Evolutionary conservation across 1,140 invertebrate species (phyloP).

Genomic region (Aporrectodea caliginosa): DNA sequence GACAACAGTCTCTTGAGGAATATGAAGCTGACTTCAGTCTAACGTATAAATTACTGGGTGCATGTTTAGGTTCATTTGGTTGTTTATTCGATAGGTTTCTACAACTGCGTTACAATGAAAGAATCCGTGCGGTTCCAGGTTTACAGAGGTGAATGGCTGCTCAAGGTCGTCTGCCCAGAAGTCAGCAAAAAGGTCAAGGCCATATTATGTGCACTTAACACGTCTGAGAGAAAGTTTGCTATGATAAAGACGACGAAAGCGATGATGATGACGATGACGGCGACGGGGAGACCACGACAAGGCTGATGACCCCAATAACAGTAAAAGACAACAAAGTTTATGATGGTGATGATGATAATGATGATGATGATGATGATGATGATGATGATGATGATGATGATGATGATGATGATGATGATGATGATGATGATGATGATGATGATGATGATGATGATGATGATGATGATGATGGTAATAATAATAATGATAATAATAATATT

Average conservation of each 20-base stretch:
- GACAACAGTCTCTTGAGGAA: no score
- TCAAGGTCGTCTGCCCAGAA: neutral
- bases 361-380: neutral
- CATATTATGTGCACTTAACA: neutral
- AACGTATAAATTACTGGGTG: no score
- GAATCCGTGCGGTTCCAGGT: constrained; percentile 64
- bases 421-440: no score
- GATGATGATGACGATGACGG: neutral
- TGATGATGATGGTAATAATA: no score
- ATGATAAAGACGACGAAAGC: neutral
- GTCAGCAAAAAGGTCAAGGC: constrained; percentile 1
- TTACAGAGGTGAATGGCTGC: neutral
- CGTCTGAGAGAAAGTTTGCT: neutral
- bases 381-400: no score
- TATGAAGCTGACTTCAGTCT: no score
- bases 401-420: no score
- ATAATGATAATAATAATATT: no score
- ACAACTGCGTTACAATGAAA: constrained; percentile 67
- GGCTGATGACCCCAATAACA: neutral
- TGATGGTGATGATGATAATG: neutral
- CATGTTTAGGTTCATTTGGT: neutral
- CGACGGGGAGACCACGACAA: neutral
- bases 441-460: no score
- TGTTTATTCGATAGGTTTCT: constrained; percentile 58
- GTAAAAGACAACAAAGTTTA: neutral